Evolutionary conservation across 2,113 vertebrate genomes (phyloP).

Genomic region (Peromyscus polionotus): DNA sequence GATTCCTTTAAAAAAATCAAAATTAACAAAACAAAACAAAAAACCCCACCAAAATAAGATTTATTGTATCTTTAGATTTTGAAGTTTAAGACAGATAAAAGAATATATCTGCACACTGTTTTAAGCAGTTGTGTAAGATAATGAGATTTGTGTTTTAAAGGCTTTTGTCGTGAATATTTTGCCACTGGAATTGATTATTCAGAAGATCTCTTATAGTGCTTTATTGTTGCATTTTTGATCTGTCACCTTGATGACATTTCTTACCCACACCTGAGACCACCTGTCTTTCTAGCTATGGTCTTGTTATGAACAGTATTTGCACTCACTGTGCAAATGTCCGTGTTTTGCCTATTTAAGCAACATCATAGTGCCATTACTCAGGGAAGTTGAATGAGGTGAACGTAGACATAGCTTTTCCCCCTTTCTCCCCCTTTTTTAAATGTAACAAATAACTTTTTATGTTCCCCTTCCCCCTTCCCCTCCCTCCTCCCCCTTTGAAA

Average conservation of each 20-base stretch:
- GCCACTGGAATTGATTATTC: conserved; percentile 78
- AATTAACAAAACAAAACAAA: neutral
- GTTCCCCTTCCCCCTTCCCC: conserved; percentile 83
- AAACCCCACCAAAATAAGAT: neutral
- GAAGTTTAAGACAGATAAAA: conserved; percentile 59
- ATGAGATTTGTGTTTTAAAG: conserved; percentile 86
- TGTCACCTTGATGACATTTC: conserved; percentile 63
- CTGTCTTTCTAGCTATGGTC: conserved; percentile 85
- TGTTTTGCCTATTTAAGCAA: conserved; percentile 86
- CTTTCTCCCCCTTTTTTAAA: conserved; percentile 84
- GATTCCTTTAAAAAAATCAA: conserved; percentile 45
- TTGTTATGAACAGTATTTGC: conserved; percentile 86
- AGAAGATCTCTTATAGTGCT: conserved; percentile 73
- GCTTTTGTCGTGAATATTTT: conserved; percentile 74
- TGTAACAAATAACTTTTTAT: conserved; percentile 87
- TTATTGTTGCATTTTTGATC: conserved; percentile 59
- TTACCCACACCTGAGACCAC: conserved; percentile 44
- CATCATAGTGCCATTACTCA: conserved; percentile 83
- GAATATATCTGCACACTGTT: conserved; percentile 63
- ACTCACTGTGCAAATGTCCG: conserved; percentile 83
- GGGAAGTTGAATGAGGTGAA: conserved; percentile 98
- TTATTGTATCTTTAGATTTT: conserved; percentile 72
- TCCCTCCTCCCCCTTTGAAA: conserved; percentile 84
- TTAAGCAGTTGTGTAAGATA: conserved; percentile 84
- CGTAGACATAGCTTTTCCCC: conserved; percentile 86